Conservation (phyloP, 2,888 invertebrate genomes). For the Drosophila neutralis region DNA sequence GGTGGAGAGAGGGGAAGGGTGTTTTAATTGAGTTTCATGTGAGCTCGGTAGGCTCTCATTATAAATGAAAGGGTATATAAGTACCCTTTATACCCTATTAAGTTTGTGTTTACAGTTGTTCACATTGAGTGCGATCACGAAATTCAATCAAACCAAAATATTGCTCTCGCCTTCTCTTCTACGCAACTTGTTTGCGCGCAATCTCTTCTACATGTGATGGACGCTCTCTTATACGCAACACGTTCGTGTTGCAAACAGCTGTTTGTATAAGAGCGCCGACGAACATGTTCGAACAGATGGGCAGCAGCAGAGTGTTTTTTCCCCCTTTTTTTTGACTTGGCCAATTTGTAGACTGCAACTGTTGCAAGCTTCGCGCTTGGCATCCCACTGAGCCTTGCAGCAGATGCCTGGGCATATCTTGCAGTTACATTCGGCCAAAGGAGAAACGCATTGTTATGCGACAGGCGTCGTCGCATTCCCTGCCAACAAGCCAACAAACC, state of each 20-base stretch:
- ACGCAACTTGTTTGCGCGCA: slow-evolving; percentile 46
- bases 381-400: slow-evolving; percentile 36
- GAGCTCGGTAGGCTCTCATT: neutral
- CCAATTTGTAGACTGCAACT: slow-evolving; percentile 53
- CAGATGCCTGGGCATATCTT: slow-evolving; percentile 48
- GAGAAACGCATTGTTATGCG: slow-evolving; percentile 73
- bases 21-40: neutral
- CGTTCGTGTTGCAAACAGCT: slow-evolving; percentile 56
- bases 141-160: slow-evolving; percentile 41
- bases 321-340: slow-evolving; percentile 28
- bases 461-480: slow-evolving; percentile 72
- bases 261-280: slow-evolving; percentile 52
- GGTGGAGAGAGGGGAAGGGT: too few relatives aligned
- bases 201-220: slow-evolving; percentile 27
- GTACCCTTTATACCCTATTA: neutral
- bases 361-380: slow-evolving; percentile 16
- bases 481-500: slow-evolving; percentile 12
- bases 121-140: slow-evolving; percentile 52
- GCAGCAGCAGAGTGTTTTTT: slow-evolving; percentile 6
- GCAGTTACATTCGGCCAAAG: slow-evolving; percentile 41
- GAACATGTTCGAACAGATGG: slow-evolving; percentile 59
- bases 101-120: neutral
- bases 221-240: slow-evolving; percentile 68
- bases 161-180: slow-evolving; percentile 35
- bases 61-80: neutral